phyloP scores from a whole-genome alignment of 1,140 invertebrate species.

The Ceratina calcarata region DNA sequence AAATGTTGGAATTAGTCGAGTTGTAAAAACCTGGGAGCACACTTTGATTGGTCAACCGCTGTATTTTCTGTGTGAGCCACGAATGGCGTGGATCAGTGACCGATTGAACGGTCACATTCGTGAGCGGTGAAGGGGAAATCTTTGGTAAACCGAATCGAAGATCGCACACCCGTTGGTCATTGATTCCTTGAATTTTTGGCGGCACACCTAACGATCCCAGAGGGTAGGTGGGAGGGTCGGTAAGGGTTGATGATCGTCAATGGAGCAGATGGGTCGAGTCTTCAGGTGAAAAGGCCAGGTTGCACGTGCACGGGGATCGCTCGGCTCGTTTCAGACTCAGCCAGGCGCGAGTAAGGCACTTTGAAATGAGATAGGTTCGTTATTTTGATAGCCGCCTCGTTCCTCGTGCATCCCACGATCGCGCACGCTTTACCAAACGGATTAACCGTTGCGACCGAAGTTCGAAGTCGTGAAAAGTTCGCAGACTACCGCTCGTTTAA shows the following conservation, averaged over 20 bases:
- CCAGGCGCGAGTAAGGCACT: slow-evolving; percentile 67
- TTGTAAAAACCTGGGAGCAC: too few relatives aligned
- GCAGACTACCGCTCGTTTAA: not conserved
- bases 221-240: too few relatives aligned
- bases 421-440: slow-evolving; percentile 5
- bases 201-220: slow-evolving; percentile 57
- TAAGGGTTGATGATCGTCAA: too few relatives aligned
- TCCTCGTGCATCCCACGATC: slow-evolving; percentile 41
- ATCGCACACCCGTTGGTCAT: not conserved
- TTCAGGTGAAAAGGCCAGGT: slow-evolving; percentile 54
- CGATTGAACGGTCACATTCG: slow-evolving; percentile 31
- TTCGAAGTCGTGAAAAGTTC: slow-evolving; percentile 36
- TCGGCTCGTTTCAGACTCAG: slow-evolving; percentile 65
- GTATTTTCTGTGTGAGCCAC: slow-evolving; percentile 20
- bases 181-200: slow-evolving; percentile 57
- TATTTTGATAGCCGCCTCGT: slow-evolving; percentile 72
- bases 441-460: slow-evolving; percentile 20
- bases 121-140: not conserved
- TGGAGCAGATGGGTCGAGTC: slow-evolving; percentile 68
- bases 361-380: slow-evolving; percentile 69
- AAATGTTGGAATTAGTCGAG: too few relatives aligned
- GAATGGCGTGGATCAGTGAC: not conserved
- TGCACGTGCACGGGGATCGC: slow-evolving; percentile 20
- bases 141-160: not conserved
- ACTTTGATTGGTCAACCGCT: too few relatives aligned